phyloP scores from a whole-genome alignment of 1,140 invertebrate genomes.

The Belonocnema kinseyi region DNA sequence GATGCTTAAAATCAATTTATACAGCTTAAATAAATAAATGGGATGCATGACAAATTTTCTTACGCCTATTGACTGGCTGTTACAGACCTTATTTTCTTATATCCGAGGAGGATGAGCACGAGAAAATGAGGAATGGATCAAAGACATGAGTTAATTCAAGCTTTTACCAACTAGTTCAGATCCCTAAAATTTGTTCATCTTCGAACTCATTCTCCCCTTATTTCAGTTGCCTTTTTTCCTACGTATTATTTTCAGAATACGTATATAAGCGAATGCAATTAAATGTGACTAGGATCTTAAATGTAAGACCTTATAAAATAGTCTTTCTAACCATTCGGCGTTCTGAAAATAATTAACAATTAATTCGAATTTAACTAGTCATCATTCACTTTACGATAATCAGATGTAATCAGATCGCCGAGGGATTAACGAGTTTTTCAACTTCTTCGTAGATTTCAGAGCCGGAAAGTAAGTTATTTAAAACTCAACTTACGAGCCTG shows the following conservation, averaged over 20 bases:
- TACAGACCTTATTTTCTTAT: background rate
- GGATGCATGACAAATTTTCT: conserved; percentile 1
- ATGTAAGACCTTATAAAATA: background rate
- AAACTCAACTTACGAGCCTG: background rate
- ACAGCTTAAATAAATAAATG: conserved; percentile 16
- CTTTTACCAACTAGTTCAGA: too few species aligned
- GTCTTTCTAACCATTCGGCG: background rate
- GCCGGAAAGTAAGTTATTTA: too few species aligned
- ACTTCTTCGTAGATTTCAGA: too few species aligned
- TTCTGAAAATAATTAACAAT: background rate
- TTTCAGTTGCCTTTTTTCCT: background rate
- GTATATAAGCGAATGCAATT: background rate
- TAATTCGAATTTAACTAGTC: too few species aligned
- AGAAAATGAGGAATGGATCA: conserved; percentile 1
- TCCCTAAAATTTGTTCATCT: background rate
- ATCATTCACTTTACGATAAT: too few species aligned
- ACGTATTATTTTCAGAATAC: background rate
- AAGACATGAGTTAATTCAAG: background rate
- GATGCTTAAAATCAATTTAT: conserved; percentile 15
- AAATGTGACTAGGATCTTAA: conserved; percentile 18
- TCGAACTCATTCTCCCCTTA: background rate
- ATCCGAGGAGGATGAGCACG: background rate
- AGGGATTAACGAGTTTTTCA: too few species aligned
- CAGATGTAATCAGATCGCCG: too few species aligned
- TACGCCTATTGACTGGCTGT: conserved; percentile 23